A percentile compares a stretch with the other conserved stretches of the same genome.
Conservation (phyloP, 1,140 invertebrate species). For the Vanessa atalanta region DNA sequence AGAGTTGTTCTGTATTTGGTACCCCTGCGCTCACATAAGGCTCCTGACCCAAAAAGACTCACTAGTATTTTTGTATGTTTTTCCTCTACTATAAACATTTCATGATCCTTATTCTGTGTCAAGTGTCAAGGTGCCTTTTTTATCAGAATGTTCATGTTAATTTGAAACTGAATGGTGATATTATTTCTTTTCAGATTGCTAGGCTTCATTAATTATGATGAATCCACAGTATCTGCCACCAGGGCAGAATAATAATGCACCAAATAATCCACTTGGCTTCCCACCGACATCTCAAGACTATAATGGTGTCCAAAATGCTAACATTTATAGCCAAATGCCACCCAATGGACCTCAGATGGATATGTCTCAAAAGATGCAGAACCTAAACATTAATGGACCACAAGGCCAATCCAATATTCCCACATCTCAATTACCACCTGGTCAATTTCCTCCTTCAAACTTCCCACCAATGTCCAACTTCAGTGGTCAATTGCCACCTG, state of each 20-base stretch:
- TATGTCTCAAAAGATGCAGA: slow-evolving; percentile 75
- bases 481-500: slow-evolving; percentile 54
- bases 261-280: slow-evolving; percentile 61
- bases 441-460: slow-evolving; percentile 62
- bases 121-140: too few relatives aligned
- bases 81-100: too few relatives aligned
- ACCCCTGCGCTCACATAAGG: too few relatives aligned
- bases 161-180: background rate
- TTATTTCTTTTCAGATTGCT: slow-evolving; percentile 50
- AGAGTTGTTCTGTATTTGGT: too few relatives aligned
- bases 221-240: slow-evolving; percentile 75
- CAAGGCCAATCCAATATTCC: slow-evolving; percentile 56
- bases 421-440: slow-evolving; percentile 64
- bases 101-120: too few relatives aligned
- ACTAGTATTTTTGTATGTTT: too few relatives aligned
- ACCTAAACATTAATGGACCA: slow-evolving; percentile 68
- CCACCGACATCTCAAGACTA: slow-evolving; percentile 66
- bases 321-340: slow-evolving; percentile 63
- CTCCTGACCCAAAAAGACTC: too few relatives aligned
- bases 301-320: slow-evolving; percentile 71
- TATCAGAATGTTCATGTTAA: too few relatives aligned
- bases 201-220: slow-evolving; percentile 67
- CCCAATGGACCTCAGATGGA: slow-evolving; percentile 59
- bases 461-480: slow-evolving; percentile 58
- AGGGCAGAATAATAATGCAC: slow-evolving; percentile 75